Evolutionary conservation across 2,888 invertebrate species (phyloP).

Genomic region (Epiblema foenella): DNA sequence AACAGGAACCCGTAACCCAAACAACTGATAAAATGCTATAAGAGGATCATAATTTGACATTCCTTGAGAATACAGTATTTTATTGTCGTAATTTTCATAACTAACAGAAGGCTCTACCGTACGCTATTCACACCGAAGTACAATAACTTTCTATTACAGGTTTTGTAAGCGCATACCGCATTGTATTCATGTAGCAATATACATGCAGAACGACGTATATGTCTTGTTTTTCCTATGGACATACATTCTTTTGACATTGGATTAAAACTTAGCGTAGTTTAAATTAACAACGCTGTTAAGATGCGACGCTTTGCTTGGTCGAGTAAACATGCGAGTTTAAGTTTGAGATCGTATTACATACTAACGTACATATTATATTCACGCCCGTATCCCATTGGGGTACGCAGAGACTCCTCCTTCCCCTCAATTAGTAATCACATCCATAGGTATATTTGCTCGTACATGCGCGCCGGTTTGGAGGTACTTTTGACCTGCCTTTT

Average conservation of each 20-base stretch:
- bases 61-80: neutral
- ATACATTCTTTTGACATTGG: neutral
- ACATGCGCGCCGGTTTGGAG: too few relatives aligned
- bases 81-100: neutral
- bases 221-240: neutral
- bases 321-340: slow-evolving; percentile 9
- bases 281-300: slow-evolving; percentile 32
- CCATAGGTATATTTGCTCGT: too few relatives aligned
- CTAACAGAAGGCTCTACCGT: neutral
- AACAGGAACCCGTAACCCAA: too few relatives aligned
- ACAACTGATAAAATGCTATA: too few relatives aligned
- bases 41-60: neutral
- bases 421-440: too few relatives aligned
- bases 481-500: too few relatives aligned
- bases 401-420: too few relatives aligned
- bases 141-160: slow-evolving; percentile 29
- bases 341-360: slow-evolving; percentile 16
- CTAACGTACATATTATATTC: too few relatives aligned
- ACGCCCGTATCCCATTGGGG: too few relatives aligned
- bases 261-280: neutral
- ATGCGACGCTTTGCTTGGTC: neutral
- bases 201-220: neutral
- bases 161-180: slow-evolving; percentile 10
- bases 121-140: slow-evolving; percentile 15
- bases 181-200: slow-evolving; percentile 2